A percentile compares a stretch with the other conserved stretches of the same genome.
These are phyloP conservation scores for Eidolon helvum DNA, from an alignment of 2,113 vertebrate species.

Conservation along the genomic window DNA sequence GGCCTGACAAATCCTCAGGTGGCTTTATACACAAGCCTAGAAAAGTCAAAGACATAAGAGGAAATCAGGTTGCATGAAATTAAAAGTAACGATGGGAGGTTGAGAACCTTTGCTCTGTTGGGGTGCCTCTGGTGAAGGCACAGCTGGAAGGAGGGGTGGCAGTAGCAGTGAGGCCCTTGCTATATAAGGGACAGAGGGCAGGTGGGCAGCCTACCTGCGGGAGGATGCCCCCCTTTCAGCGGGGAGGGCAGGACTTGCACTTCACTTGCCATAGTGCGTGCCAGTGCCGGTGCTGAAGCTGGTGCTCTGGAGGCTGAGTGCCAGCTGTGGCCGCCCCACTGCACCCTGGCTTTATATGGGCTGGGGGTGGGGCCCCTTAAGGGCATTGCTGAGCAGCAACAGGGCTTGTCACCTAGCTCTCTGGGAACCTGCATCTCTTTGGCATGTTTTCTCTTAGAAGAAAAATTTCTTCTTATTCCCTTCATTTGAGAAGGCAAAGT, in stretches of 20 bases:
- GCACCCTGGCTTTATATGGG: slow-evolving; percentile 58
- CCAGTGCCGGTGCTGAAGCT: background rate
- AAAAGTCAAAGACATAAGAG: background rate
- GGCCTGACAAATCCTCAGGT: background rate
- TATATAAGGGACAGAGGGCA: background rate
- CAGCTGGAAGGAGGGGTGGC: background rate
- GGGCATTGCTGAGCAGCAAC: slow-evolving; percentile 75
- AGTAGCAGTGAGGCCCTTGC: background rate
- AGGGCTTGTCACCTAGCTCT: background rate
- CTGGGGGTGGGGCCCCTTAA: slow-evolving; percentile 61
- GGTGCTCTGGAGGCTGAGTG: slow-evolving; percentile 24
- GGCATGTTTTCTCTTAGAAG: background rate
- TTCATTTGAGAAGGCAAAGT: background rate
- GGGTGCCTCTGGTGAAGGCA: background rate
- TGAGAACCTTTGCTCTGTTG: background rate
- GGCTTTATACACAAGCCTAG: background rate
- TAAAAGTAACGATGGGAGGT: background rate
- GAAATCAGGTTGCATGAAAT: background rate
- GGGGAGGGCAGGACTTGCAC: slow-evolving; percentile 43
- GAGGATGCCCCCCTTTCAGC: slow-evolving; percentile 71
- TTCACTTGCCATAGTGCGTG: slow-evolving; percentile 65
- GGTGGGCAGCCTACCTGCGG: slow-evolving; percentile 75
- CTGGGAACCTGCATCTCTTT: background rate
- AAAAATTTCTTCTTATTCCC: background rate
- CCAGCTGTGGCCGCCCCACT: slow-evolving; percentile 33